These are phyloP conservation scores for Drosophila multiciliata DNA, from an alignment of 2,888 invertebrate species.

Conservation along the genomic window DNA sequence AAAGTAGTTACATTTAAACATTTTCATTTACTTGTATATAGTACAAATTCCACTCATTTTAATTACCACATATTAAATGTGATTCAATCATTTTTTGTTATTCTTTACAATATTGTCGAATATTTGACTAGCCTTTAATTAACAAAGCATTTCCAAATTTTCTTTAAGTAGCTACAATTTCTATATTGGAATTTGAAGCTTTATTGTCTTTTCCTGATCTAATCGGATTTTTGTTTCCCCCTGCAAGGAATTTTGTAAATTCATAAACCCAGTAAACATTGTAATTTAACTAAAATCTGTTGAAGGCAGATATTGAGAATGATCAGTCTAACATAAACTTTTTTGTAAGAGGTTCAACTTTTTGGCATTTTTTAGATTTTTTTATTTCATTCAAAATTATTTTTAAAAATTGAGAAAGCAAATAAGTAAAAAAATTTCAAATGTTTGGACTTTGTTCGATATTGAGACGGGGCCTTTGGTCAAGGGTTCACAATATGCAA, in stretches of 20 bases:
- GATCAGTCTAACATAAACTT: not conserved
- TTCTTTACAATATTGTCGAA: not conserved
- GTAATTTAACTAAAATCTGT: not conserved
- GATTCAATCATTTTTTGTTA: not conserved
- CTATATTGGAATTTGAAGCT: not conserved
- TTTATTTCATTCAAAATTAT: constrained; percentile 15
- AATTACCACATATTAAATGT: not conserved
- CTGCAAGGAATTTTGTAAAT: constrained; percentile 15
- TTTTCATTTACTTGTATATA: not conserved
- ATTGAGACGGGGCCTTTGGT: not conserved
- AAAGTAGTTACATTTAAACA: not conserved
- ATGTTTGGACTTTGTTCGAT: constrained; percentile 22
- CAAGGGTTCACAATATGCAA: not conserved
- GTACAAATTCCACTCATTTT: not conserved
- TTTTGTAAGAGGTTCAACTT: constrained; percentile 3
- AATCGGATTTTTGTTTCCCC: constrained; percentile 60
- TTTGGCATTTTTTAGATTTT: constrained; percentile 10
- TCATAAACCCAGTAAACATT: constrained; percentile 30
- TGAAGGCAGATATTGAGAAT: not conserved
- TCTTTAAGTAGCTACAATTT: not conserved
- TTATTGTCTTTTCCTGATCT: constrained; percentile 51
- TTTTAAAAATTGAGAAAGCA: not conserved
- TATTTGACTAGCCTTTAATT: not conserved
- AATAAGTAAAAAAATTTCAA: not conserved
- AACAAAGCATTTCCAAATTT: not conserved